Evolutionary conservation across 30 jellyfish, hydroid and myxozoan genomes (phyloP), one percentile per base, ranked within the genome.

Genomic region (Turritopsis rubra): DNA sequence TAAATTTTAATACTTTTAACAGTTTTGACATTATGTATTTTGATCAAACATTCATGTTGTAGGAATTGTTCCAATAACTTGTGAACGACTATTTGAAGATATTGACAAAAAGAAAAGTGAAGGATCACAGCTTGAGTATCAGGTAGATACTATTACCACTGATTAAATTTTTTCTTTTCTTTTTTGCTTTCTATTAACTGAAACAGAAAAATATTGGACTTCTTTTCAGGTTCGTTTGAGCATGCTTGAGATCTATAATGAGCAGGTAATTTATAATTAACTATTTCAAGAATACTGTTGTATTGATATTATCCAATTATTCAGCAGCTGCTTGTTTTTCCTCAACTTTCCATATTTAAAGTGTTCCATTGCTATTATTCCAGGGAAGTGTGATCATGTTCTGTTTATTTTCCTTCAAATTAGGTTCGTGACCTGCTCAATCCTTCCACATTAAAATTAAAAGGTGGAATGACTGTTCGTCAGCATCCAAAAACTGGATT

Each of bases 171-270:
- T 41, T 41, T 3, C 13, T 41, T 41, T 3, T 41, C 60, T 41
- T 13, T 13, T 41, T 41, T 3, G 5, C 9, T 41, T 13, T 3
- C 9, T 41, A 3, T 41, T 41, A 3, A 3, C 60, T 41, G 5
- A 3, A 41, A 41, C 13, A 41, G 13, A 41, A 41, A 41, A 13
- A 5, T 41, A 41, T 41, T n/a, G n/a, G n/a, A n/a, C n/a, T n/a
- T n/a, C n/a, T n/a, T 84, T 76, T 66, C 29, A 93, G 99, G 99
- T 93, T 23, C 19, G 85, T 0, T 91, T 93, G 79, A 93, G 99
- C 73, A 93, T 93, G 99, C 72, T 93, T 90, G 99, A 93, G 87
- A 93, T 93, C 23, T 93, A 93, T 84, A 93, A 93, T 86, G 99
- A 93, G 30, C 97, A 87, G 87, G 97, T 91, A 65, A 73, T 83